Evolutionary conservation across 2,113 vertebrate genomes (phyloP).

Genomic region (Poeciliopsis occidentalis): DNA sequence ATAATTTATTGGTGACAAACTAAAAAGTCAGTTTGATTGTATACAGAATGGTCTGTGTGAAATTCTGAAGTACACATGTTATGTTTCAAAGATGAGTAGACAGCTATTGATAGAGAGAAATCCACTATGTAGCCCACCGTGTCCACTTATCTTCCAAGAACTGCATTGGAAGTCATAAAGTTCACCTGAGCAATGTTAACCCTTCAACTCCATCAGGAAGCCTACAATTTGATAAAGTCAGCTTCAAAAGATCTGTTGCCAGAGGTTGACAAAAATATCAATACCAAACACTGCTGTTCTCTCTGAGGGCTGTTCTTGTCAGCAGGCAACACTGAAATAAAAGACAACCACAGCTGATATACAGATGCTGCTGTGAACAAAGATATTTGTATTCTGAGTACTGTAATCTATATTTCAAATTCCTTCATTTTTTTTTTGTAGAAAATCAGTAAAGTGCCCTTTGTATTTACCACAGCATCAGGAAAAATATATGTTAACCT

Average conservation of each 20-base stretch:
- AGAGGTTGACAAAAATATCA: not conserved
- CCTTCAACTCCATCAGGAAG: not conserved
- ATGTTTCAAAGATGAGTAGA: not conserved
- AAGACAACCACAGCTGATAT: not conserved
- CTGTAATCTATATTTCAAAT: not conserved
- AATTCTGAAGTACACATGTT: not conserved
- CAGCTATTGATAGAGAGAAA: not conserved
- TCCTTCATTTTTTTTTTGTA: not conserved
- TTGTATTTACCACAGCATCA: not conserved
- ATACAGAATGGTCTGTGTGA: not conserved
- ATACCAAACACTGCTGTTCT: not conserved
- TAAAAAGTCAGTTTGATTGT: not conserved
- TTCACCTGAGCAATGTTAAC: not conserved
- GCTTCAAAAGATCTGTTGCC: not conserved
- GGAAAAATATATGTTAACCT: not conserved
- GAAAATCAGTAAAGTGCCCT: not conserved
- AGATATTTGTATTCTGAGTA: not conserved
- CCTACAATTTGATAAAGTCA: constrained; percentile 1
- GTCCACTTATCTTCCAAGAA: not conserved
- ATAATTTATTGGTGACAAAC: not conserved
- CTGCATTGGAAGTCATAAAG: not conserved
- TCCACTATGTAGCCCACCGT: too few relatives aligned
- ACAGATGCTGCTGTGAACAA: not conserved
- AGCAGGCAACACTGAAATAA: not conserved
- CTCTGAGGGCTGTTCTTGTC: not conserved